Conservation (phyloP, 2,888 invertebrate genomes). For the Euplagia quadripunctaria region DNA sequence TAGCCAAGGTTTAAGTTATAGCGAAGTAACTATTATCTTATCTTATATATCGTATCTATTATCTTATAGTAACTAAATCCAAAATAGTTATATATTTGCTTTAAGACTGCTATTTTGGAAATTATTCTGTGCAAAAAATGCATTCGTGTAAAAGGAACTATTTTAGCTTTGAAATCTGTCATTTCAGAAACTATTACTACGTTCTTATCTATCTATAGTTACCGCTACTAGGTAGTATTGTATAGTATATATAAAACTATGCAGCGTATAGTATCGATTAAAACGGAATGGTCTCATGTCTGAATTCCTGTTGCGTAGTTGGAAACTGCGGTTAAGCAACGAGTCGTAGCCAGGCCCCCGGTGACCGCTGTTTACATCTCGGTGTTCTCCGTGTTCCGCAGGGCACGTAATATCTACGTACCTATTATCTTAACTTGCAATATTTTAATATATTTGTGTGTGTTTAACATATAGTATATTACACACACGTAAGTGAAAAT, state of each 20-base stretch:
- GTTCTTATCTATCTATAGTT: not conserved
- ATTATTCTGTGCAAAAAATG: not conserved
- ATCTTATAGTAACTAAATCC: no score
- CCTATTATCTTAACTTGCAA: not conserved
- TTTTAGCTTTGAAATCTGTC: not conserved
- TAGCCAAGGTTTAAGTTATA: not conserved
- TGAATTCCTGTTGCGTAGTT: conserved; percentile 16
- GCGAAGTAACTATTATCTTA: not conserved
- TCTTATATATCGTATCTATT: no score
- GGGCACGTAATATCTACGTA: not conserved
- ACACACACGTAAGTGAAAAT: no score
- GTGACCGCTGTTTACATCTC: conserved; percentile 19
- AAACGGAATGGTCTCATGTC: conserved; percentile 9
- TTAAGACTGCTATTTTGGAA: not conserved
- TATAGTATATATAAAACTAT: not conserved
- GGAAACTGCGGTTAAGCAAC: conserved; percentile 17
- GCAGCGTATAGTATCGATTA: not conserved
- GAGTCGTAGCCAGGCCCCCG: conserved; percentile 11
- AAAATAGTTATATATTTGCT: not conserved
- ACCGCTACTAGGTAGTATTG: not conserved
- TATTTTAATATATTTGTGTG: not conserved
- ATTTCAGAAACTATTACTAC: not conserved
- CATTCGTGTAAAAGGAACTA: not conserved
- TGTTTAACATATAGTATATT: no score
- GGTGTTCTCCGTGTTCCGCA: conserved; percentile 5